Conservation (phyloP, 2,888 invertebrate species). For the Chironomus tentans region DNA sequence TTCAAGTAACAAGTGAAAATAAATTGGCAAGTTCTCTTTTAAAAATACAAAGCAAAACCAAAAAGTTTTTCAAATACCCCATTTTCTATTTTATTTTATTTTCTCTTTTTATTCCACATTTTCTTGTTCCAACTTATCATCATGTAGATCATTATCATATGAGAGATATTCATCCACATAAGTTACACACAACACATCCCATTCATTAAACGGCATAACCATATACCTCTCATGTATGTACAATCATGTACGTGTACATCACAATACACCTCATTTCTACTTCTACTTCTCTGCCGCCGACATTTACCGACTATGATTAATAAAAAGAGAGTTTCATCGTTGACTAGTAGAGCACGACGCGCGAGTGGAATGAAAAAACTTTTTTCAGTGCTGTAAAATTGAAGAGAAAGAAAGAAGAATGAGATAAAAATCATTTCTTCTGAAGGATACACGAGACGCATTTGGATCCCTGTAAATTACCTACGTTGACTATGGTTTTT, state of each 20-base stretch:
- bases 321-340: slow-evolving; percentile 26
- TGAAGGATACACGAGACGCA: neutral
- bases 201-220: neutral
- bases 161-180: neutral
- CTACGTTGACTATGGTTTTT: too few relatives aligned
- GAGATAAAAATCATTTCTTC: neutral
- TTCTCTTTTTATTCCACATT: too few relatives aligned
- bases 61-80: too few relatives aligned
- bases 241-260: neutral
- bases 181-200: neutral
- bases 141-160: too few relatives aligned
- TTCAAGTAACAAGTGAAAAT: too few relatives aligned
- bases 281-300: neutral
- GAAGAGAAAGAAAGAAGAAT: neutral
- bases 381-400: neutral
- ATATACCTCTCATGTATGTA: neutral
- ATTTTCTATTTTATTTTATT: too few relatives aligned
- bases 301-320: slow-evolving; percentile 2
- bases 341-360: slow-evolving; percentile 24
- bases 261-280: neutral
- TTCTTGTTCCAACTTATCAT: too few relatives aligned
- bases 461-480: too few relatives aligned
- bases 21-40: too few relatives aligned
- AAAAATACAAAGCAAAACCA: too few relatives aligned
- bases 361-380: neutral